Evolutionary conservation across 2,113 vertebrate species (phyloP), one percentile per base, ranked within the genome.

Genomic region (Tenebrosternarchus preto): DNA sequence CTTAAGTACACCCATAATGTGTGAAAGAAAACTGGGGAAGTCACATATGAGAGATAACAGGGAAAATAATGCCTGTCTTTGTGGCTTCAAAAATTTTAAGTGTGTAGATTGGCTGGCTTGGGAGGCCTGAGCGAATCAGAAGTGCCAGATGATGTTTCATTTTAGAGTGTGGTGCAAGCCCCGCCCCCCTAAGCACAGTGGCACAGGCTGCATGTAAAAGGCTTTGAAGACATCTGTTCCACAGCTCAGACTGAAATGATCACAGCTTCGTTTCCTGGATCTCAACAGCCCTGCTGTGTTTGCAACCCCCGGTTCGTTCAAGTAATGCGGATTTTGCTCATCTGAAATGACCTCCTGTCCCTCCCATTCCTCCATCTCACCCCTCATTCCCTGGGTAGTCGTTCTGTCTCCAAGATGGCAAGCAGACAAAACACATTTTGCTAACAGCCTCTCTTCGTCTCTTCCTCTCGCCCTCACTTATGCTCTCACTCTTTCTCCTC

Each of bases 401-500:
- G 31, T 59, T 79, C 46, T 64, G 71, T 81, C 78, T 74, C 55
- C 57, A 31, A 69, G 55, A 83, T 80, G 73, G 73, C 61, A 59
- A 33, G 29, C 63, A 85, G 77, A 82, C 80, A 82, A 82, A 85
- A 85, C 77, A 80, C 24, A 22, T 72, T 77, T 59, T 55, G 81
- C 82, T 83, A 85, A 77, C 73, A 83, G 69, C 16, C 59, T 68
- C 61, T 55, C 22, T 69, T 25, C 43, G 19, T 67, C 19, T 66
- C 43, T 64, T 50, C 9, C 43, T 36, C 20, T 53, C 59, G 63
- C 39, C 33, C 63, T 33, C 76, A 11, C 22, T 50, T 72, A 56
- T 66, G 73, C 39, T 29, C 39, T 63, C 53, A 36, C 22, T 36
- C 64, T 17, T 80, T 39, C 61, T 16, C 56, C 76, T 0, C n/a